Evolutionary conservation across 1,140 invertebrate genomes (phyloP).

Genomic region (Aleiodes sp.): DNA sequence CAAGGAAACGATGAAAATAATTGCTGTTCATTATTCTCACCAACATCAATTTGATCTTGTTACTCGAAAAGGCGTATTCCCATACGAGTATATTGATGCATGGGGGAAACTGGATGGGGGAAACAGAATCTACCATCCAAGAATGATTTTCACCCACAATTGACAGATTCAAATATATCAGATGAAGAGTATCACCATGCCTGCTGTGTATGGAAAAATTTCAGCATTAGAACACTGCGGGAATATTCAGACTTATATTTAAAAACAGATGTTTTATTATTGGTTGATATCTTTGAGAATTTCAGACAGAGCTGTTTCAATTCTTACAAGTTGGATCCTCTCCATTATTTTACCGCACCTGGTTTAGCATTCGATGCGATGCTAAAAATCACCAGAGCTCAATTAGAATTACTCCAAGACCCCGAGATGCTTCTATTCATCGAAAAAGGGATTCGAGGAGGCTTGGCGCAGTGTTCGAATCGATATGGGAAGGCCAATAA

Average conservation of each 20-base stretch:
- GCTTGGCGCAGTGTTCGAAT: too few relatives aligned
- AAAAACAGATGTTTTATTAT: too few relatives aligned
- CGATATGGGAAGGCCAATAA: too few relatives aligned
- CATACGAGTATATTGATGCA: slow-evolving; percentile 51
- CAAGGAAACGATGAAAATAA: slow-evolving; percentile 30
- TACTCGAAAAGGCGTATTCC: slow-evolving; percentile 41
- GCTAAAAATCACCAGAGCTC: too few relatives aligned
- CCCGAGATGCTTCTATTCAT: too few relatives aligned
- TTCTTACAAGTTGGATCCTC: slow-evolving; percentile 50
- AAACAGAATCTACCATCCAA: slow-evolving; percentile 41
- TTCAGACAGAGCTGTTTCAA: slow-evolving; percentile 48
- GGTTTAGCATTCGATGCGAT: slow-evolving; percentile 60
- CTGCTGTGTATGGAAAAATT: background rate
- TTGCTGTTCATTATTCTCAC: slow-evolving; percentile 8
- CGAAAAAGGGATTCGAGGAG: too few relatives aligned
- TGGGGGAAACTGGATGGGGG: slow-evolving; percentile 45
- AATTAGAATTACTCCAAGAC: slow-evolving; percentile 63
- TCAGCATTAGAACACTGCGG: background rate
- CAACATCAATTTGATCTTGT: slow-evolving; percentile 33
- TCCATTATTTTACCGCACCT: slow-evolving; percentile 54
- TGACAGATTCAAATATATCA: background rate
- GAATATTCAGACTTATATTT: too few relatives aligned
- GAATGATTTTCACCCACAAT: background rate
- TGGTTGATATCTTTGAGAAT: slow-evolving; percentile 67
- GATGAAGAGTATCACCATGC: slow-evolving; percentile 2